Evolutionary conservation across 1,140 invertebrate genomes (phyloP).

Genomic region (Phymastichus coffea): DNA sequence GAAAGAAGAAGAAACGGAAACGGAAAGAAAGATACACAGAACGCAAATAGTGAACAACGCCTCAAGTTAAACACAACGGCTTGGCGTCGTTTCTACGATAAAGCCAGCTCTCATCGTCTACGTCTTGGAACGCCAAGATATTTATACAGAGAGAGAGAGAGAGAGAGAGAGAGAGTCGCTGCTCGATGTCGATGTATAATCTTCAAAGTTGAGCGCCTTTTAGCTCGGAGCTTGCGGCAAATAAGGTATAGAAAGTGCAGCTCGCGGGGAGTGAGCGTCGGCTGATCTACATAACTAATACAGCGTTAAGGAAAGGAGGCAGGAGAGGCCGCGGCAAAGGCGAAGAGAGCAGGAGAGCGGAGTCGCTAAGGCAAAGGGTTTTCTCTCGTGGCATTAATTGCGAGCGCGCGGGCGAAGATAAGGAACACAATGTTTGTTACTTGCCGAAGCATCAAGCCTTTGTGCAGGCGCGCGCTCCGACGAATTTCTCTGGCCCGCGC

Average conservation of each 20-base stretch:
- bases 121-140: constrained; percentile 23
- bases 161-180: too few relatives aligned
- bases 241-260: constrained; percentile 55
- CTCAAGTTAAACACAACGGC: constrained; percentile 27
- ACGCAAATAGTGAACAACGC: constrained; percentile 10
- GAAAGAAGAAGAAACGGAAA: constrained; percentile 3
- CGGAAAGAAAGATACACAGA: neutral
- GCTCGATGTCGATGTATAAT: constrained; percentile 34
- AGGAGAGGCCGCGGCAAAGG: constrained; percentile 35
- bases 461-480: neutral
- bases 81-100: constrained; percentile 26
- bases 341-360: constrained; percentile 25
- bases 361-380: constrained; percentile 45
- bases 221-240: constrained; percentile 44
- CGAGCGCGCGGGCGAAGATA: constrained; percentile 41
- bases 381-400: constrained; percentile 47
- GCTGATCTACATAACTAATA: constrained; percentile 58
- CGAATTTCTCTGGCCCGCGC: neutral
- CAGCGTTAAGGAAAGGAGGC: constrained; percentile 52
- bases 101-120: constrained; percentile 16
- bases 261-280: too few relatives aligned
- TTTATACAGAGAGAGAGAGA: constrained; percentile 39
- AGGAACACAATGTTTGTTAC: constrained; percentile 52
- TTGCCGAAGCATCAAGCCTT: constrained; percentile 32
- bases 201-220: constrained; percentile 53